Percentiles rank a stretch among this genome's conserved stretches.
These are phyloP conservation scores for Crax fasciolata DNA, from an alignment of 2,797 vertebrate genomes.

Conservation along the genomic window DNA sequence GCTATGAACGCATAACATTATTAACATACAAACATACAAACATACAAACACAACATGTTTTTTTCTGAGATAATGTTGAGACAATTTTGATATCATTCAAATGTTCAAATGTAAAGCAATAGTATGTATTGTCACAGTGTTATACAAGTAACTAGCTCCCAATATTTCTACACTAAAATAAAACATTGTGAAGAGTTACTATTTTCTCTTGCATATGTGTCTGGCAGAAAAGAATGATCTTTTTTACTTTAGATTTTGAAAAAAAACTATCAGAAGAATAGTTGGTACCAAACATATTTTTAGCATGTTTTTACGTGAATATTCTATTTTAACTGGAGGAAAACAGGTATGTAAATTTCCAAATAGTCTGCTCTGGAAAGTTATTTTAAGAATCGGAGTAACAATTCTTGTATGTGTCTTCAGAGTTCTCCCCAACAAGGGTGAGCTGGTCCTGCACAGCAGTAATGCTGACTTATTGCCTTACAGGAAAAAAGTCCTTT, in stretches of 20 bases:
- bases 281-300: background rate
- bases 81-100: background rate
- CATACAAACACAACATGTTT: background rate
- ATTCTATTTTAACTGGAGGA: background rate
- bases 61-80: background rate
- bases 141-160: background rate
- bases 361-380: background rate
- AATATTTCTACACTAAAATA: background rate
- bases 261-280: background rate
- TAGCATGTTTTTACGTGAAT: background rate
- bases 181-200: background rate
- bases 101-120: background rate
- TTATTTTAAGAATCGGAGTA: background rate
- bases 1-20: constrained; percentile 50
- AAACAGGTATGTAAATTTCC: background rate
- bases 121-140: background rate
- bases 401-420: background rate
- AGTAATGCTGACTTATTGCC: background rate
- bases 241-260: background rate
- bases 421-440: background rate
- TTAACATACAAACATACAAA: background rate
- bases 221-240: background rate
- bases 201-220: background rate
- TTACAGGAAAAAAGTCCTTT: background rate
- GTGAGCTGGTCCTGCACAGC: background rate